Evolutionary conservation across 2,797 vertebrate genomes (phyloP).

Genomic region (Hipposideros larvatus): DNA sequence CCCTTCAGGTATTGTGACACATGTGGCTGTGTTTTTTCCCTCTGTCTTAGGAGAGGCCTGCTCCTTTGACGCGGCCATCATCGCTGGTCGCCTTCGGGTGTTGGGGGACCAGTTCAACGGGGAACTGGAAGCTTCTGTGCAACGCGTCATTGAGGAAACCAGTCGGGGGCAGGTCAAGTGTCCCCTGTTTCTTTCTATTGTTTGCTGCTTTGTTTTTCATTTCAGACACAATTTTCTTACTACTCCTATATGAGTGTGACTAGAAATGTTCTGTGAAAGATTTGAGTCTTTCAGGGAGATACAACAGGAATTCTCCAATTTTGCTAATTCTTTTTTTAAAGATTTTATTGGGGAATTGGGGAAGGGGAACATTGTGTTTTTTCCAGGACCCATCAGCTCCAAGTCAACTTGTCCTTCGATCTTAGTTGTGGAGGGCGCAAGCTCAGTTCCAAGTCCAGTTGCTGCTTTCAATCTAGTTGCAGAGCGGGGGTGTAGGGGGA

Average conservation of each 20-base stretch:
- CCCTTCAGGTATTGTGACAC: background rate
- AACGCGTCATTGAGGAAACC: background rate
- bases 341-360: no score
- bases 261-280: constrained; percentile 38
- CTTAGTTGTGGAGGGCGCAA: no score
- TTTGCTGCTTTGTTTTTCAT: background rate
- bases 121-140: constrained; percentile 76
- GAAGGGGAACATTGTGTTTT: no score
- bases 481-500: no score
- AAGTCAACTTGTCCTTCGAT: no score
- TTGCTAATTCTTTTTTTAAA: no score
- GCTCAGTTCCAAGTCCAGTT: no score
- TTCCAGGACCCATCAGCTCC: no score
- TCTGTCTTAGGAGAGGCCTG: background rate
- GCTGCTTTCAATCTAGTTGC: no score
- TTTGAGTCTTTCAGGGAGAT: background rate
- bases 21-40: background rate
- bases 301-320: background rate
- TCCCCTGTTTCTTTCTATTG: background rate
- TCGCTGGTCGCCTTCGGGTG: constrained; percentile 77
- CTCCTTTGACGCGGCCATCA: constrained; percentile 67
- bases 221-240: background rate
- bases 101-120: constrained; percentile 83
- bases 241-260: background rate
- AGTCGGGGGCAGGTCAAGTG: constrained; percentile 77